A percentile compares a stretch with the other conserved stretches of the same genome.
These are phyloP conservation scores for Eustalomyia histrio DNA, from an alignment of 2,888 invertebrate species.

Conservation along the genomic window DNA sequence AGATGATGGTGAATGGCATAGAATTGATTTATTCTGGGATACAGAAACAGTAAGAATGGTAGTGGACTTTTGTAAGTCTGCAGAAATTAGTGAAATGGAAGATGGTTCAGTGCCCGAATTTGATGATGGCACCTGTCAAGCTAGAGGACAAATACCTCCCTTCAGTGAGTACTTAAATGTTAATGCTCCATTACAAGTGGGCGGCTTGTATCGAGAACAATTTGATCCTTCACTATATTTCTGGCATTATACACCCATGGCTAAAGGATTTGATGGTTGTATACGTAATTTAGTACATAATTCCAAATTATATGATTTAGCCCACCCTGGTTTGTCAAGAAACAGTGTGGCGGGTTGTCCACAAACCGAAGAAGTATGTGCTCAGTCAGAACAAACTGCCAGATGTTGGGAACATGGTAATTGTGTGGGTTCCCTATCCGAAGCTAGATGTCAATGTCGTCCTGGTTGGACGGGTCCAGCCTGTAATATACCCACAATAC, in stretches of 20 bases:
- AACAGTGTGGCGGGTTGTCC: constrained; percentile 95
- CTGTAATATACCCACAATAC: constrained; percentile 91
- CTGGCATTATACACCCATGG: constrained; percentile 94
- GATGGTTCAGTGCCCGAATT: constrained; percentile 93
- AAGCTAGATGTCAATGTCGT: constrained; percentile 94
- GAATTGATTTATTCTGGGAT: constrained; percentile 96
- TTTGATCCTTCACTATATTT: constrained; percentile 93
- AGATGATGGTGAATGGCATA: constrained; percentile 99
- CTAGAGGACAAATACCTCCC: constrained; percentile 92
- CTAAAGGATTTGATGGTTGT: constrained; percentile 96
- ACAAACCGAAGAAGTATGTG: constrained; percentile 95
- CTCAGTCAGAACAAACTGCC: constrained; percentile 90
- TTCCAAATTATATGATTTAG: constrained; percentile 96
- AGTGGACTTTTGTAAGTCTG: constrained; percentile 95
- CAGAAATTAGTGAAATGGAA: constrained; percentile 92
- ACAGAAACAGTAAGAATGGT: constrained; percentile 95
- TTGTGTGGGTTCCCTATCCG: constrained; percentile 93
- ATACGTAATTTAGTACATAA: constrained; percentile 97
- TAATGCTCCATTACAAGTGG: constrained; percentile 96
- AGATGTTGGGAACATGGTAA: constrained; percentile 96
- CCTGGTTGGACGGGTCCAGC: constrained; percentile 97
- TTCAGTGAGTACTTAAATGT: constrained; percentile 98
- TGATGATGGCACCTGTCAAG: constrained; percentile 94
- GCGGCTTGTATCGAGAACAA: constrained; percentile 93
- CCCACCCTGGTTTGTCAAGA: constrained; percentile 92